Evolutionary conservation across 1,140 invertebrate genomes (phyloP), one percentile per base, ranked within the genome.

Genomic region (Pseudobourletiella spinata): DNA sequence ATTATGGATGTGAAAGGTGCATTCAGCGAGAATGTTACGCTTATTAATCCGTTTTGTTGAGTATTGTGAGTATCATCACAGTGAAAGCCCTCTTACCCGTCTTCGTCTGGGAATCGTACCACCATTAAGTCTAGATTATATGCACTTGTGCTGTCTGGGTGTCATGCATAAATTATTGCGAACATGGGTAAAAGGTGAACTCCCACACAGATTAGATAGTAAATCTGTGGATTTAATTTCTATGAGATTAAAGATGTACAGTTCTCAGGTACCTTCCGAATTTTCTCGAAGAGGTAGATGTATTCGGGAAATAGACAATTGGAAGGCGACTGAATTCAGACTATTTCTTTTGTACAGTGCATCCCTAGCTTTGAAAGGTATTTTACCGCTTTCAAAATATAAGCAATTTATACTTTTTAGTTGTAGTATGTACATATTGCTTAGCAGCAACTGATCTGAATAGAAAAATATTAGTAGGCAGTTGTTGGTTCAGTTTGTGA

Each of bases 1-100:
- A 74, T 58, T 57, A 70, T 59, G 68, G 70, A 42, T 77, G 76
- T 66, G 71, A 73, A 18, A 74, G 73, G 61, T 77, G 75, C 66
- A 64, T 43, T 15, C 42, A 64, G 30, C 57, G 70, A 63, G 72
- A 72, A 52, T 52, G 59, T 43, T 54, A 60, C 43, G 71, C 44
- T 46, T 4, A 3, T 4, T 48, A 51, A 4, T 8, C 56, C 42
- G 62, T 64, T 18, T 32, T 64, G 29, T 59, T 46, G 26, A 18
- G 22, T 3, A 14, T n/a, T 0, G n/a, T n/a, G n/a, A n/a, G n/a
- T n/a, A n/a, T n/a, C n/a, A n/a, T n/a, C n/a, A n/a, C n/a, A n/a
- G n/a, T n/a, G n/a, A n/a, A n/a, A n/a, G n/a, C n/a, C n/a, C n/a
- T n/a, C n/a, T n/a, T n/a, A n/a, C n/a, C n/a, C n/a, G n/a, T n/a